Conservation (phyloP, 2,113 vertebrate genomes). For the Dryoscopus gambensis region DNA sequence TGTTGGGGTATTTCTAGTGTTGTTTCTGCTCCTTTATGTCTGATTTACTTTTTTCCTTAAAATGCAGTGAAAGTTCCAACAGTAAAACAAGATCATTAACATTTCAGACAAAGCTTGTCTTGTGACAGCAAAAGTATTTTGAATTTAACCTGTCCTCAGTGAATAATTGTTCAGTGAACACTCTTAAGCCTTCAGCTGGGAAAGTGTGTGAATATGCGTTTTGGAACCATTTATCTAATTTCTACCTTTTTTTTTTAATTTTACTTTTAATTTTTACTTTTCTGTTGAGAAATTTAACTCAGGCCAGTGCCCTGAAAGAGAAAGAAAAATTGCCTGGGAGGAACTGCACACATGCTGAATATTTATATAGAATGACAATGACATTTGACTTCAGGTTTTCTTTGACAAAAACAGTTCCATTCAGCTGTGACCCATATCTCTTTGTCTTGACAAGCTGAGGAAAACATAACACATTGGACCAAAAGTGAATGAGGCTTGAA, state of each 20-base stretch:
- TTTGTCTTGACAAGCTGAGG: conserved; percentile 27
- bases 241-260: background rate
- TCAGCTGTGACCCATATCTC: conserved; percentile 28
- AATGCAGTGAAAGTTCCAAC: background rate
- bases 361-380: conserved; percentile 19
- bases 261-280: background rate
- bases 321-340: background rate
- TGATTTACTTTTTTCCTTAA: background rate
- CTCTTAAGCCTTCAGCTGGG: background rate
- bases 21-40: background rate
- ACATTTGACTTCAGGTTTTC: conserved; percentile 45
- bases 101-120: background rate
- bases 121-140: background rate
- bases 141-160: background rate
- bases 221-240: background rate
- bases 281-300: background rate
- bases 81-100: background rate
- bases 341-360: background rate
- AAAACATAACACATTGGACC: background rate
- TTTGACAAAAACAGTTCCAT: background rate
- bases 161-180: background rate
- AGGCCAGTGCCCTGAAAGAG: background rate
- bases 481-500: background rate
- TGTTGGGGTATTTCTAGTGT: background rate
- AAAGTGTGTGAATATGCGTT: background rate